Percentiles rank a stretch among this genome's conserved stretches.
Evolutionary conservation across 2,797 vertebrate species (phyloP).

Genomic region (Lithobates sylvaticus): DNA sequence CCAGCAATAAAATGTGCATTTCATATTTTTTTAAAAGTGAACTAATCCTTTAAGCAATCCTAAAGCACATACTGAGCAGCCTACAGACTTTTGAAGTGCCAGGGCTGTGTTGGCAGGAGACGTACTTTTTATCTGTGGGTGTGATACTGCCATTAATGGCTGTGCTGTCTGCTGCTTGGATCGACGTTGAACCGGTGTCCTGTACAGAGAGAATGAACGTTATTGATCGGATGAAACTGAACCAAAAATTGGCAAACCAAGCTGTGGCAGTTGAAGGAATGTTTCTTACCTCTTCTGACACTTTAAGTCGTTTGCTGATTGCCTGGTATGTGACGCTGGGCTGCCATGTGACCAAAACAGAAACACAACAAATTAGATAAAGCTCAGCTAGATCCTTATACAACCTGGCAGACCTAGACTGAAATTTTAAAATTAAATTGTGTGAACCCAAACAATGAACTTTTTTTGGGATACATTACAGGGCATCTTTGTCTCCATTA

Average conservation of each 20-base stretch:
- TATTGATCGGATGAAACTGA: neutral
- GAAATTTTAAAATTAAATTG: no score
- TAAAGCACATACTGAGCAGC: neutral
- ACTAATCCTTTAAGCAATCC: neutral
- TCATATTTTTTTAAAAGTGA: no score
- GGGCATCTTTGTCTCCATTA: no score
- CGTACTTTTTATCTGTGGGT: constrained; percentile 97
- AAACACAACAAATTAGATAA: no score
- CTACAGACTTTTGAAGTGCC: neutral
- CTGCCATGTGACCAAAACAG: constrained; percentile 59
- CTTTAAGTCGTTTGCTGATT: constrained; percentile 96
- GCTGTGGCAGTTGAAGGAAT: neutral
- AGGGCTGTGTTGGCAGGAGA: neutral
- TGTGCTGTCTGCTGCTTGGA: constrained; percentile 98
- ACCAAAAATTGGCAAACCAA: neutral
- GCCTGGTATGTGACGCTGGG: constrained; percentile 85
- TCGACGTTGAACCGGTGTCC: constrained; percentile 95
- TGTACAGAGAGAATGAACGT: constrained; percentile 63
- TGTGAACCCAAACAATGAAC: no score
- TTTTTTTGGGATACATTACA: no score
- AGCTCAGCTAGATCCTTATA: no score
- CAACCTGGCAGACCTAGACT: no score
- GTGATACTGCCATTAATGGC: constrained; percentile 97
- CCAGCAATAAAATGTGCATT: no score
- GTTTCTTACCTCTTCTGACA: constrained; percentile 90